These are phyloP conservation scores for Stenotaenia linearis DNA, from an alignment of 2,888 invertebrate species.

Conservation along the genomic window DNA sequence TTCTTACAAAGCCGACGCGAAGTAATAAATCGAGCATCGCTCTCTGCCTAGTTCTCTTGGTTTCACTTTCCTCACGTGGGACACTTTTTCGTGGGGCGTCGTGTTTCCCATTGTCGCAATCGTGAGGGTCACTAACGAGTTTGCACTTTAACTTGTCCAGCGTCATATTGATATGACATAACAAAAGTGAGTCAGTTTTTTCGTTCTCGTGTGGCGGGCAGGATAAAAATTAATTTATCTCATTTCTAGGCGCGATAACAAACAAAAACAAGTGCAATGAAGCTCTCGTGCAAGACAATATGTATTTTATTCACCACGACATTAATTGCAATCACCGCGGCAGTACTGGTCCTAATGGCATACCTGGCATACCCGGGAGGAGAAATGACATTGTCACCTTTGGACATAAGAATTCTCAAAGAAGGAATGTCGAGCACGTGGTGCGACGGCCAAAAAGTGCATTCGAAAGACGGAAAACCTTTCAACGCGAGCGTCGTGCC, in stretches of 20 bases:
- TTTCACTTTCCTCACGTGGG: neutral
- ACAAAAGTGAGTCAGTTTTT: neutral
- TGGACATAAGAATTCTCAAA: neutral
- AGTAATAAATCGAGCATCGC: neutral
- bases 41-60: neutral
- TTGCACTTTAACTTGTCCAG: neutral
- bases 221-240: neutral
- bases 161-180: neutral
- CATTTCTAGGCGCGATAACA: neutral
- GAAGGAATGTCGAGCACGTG: neutral
- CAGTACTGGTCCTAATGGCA: neutral
- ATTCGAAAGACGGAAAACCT: neutral
- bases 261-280: neutral
- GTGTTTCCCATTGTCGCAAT: neutral
- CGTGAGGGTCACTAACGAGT: neutral
- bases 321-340: neutral
- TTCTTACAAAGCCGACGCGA: neutral
- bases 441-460: neutral
- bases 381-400: neutral
- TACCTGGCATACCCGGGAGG: neutral
- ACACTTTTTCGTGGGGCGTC: neutral
- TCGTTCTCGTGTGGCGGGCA: neutral
- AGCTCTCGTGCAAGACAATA: neutral
- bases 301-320: neutral
- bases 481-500: conserved; percentile 8